Percentiles rank a stretch among this genome's conserved stretches.
Evolutionary conservation across 53 echinoderm and acorn worm genomes (phyloP).

Genomic region (Echinarachnius parma): DNA sequence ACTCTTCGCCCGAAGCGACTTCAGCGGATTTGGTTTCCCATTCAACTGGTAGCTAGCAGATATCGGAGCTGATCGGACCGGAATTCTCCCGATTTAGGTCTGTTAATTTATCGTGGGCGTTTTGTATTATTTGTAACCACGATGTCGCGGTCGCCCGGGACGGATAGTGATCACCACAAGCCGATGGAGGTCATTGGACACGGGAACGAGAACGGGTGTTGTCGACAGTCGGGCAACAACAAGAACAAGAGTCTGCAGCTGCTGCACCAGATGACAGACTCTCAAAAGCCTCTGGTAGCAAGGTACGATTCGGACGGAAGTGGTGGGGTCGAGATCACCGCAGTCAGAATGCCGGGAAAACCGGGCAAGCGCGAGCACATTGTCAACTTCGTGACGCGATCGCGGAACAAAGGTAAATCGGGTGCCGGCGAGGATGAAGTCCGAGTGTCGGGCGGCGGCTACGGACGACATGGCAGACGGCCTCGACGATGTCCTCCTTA

Average conservation of each 20-base stretch:
- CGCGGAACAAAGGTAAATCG: no score
- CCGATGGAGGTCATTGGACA: conserved; percentile 33
- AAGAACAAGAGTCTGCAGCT: conserved; percentile 37
- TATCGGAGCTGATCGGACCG: no score
- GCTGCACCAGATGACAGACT: conserved; percentile 33
- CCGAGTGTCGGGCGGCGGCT: conserved; percentile 43
- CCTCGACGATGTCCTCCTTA: conserved; percentile 34
- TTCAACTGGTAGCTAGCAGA: no score
- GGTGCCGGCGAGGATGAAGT: conserved; percentile 56
- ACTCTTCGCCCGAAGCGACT: no score
- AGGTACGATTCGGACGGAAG: conserved; percentile 35
- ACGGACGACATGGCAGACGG: conserved; percentile 18
- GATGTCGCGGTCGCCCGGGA: conserved; percentile 34
- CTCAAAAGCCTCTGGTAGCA: conserved; percentile 36
- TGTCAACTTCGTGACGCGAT: conserved; percentile 57
- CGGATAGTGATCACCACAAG: no score
- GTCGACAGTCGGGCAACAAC: conserved; percentile 36
- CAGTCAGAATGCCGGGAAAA: conserved; percentile 42
- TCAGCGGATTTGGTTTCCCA: no score
- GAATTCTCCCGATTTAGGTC: no score
- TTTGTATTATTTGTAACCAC: no score
- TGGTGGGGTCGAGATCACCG: conserved; percentile 44
- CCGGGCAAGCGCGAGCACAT: conserved; percentile 49
- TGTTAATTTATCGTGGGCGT: no score
- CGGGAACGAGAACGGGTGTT: conserved; percentile 43